These are phyloP conservation scores for Tursiops truncatus DNA, from an alignment of 2,113 vertebrate genomes.

Conservation along the genomic window DNA sequence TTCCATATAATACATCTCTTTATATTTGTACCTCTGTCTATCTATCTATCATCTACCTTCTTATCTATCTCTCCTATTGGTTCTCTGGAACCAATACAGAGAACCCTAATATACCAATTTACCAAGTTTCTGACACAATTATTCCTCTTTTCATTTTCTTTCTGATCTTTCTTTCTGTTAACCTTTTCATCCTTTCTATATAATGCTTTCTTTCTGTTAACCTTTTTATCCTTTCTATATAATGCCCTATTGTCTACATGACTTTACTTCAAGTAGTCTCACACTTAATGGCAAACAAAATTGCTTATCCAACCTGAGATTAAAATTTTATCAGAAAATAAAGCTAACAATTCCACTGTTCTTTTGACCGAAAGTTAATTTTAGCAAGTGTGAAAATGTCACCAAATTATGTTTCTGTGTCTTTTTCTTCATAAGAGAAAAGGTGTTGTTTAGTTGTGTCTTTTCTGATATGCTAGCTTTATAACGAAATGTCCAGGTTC, in stretches of 20 bases:
- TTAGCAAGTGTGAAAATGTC: not conserved
- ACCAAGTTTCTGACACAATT: not conserved
- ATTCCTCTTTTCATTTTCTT: not conserved
- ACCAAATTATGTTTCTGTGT: not conserved
- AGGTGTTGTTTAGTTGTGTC: not conserved
- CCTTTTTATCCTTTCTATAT: not conserved
- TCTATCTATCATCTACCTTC: not conserved
- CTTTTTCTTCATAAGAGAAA: not conserved
- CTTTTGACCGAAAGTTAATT: not conserved
- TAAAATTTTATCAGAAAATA: not conserved
- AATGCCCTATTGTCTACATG: not conserved
- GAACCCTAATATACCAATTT: not conserved
- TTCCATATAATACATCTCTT: not conserved
- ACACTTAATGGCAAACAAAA: not conserved
- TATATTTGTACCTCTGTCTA: not conserved
- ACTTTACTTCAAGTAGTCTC: not conserved
- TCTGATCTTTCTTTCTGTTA: not conserved
- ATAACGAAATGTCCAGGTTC: not conserved
- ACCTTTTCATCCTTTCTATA: not conserved
- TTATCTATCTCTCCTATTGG: not conserved
- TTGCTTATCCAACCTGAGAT: not conserved
- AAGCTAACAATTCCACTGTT: not conserved
- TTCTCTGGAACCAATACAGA: not conserved
- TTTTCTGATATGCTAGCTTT: not conserved
- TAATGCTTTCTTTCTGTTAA: not conserved